Base-by-base conservation (phyloP, 1,140 invertebrate genomes). In the Temnothorax curvispinosus region DNA sequence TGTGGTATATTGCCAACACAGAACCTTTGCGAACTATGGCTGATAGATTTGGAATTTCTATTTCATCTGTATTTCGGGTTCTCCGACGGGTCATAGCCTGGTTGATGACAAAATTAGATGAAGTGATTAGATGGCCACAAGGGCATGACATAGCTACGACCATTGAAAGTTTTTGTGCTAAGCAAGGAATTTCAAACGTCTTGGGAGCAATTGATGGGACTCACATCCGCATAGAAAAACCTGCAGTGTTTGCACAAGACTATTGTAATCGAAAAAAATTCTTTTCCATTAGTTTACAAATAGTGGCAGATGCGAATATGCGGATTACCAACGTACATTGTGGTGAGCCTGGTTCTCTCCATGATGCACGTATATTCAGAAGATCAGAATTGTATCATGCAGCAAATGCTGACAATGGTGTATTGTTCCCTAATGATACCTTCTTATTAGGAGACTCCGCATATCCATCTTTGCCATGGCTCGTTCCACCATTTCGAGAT, bases 381-480 rank as follows among this genome's bases (percentile, higher is more conserved):
- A 71, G 21, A 71, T 71, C 44, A 8, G 6, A 15, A 18, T 18
- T 71, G 3, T 71, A 18, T 6, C 5, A 50, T 3, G 13, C 27
- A 9, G 44, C 69, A 72, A 50, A 32, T 32, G 15, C 47, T 9
- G 21, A 69, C 3, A 72, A 35, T 4, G 1, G 4, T 9, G 1
- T 52, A 11, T 72, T 72, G 52, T 72, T 72, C 15, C 69, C 44
- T 9, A 7, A 1, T 52, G 9, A 52, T 32, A 72, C 47, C 3
- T 72, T 72, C 35, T 72, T 72, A 52, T 52, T 72, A 52, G 15
- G 47, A 0, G 47, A 52, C 15, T 72, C 27, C 9, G 47, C 47
- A 18, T 72, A 72, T 72, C 47, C 27, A 35, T 72, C 69, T 50
- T 72, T 72, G 1, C 15, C 47, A 1, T 72, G 69, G 27, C 47